Base-by-base conservation (phyloP, 2,797 vertebrate genomes). In the Clarias fuscus region DNA sequence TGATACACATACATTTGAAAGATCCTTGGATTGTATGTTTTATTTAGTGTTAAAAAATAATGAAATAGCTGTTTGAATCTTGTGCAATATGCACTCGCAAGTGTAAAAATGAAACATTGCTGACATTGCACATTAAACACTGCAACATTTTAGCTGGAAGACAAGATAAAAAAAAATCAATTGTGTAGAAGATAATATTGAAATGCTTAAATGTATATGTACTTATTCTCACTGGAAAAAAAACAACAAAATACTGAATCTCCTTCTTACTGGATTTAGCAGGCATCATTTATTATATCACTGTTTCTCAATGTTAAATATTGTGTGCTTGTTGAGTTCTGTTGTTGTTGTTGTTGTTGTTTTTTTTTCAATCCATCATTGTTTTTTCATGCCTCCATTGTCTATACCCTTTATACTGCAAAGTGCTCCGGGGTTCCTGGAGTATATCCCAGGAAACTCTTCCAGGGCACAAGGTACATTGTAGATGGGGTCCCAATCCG, bases 31-130 rank as follows among this genome's bases (percentile, higher is more conserved):
- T 80, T 64, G 33, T 64, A 81, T 8, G 17, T 80, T 80, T 64
- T 80, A 20, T 40, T 56, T 61, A 22, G 76, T 7, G 77, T n/a
- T 40, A 62, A 64, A 40, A 15, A 40, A n/a, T 80, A 80, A 80
- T 64, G 64, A n/a, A 65, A 27, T n/a, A 64, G 76, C 58, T 58
- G 22, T 14, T 5, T 37, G 5, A 80, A 40, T 80, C 11, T n/a
- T 64, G 22, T 80, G 78, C 7, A 64, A 43, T 64, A 30, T 33
- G 53, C 33, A 53, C n/a, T 75, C 71, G 20, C 22, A 48, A n/a
- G 40, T 30, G 15, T 22, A 62, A 43, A 79, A 27, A 80, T 64
- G 3, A n/a, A 80, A 80, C 48, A 43, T 24, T 10, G 30, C 59
- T 80, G 78, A n/a, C 37, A 64, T 18, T 48, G 61, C 61, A 81